Conservation (phyloP, 2,797 vertebrate genomes). For the Chaenodraco wilsoni region DNA sequence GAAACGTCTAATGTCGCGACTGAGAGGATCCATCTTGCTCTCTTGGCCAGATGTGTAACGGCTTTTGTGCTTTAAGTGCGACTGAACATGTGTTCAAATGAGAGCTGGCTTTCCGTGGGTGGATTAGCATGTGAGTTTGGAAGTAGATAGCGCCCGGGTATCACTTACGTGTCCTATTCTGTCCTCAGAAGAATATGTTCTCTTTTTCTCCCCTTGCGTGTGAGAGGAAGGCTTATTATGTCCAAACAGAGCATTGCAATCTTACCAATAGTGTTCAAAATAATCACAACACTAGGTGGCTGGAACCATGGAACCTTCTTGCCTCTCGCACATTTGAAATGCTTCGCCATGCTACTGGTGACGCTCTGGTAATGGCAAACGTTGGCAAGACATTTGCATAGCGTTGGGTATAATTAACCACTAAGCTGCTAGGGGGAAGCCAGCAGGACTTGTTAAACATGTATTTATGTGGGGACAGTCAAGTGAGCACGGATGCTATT, state of each 20-base stretch:
- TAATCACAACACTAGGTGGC: background rate
- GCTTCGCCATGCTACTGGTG: background rate
- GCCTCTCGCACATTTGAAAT: background rate
- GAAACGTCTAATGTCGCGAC: slow-evolving; percentile 65
- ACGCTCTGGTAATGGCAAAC: background rate
- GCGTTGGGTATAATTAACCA: slow-evolving; percentile 37
- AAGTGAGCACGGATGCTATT: slow-evolving; percentile 36
- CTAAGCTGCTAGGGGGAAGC: background rate
- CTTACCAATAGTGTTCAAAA: background rate
- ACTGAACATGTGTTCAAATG: slow-evolving; percentile 46
- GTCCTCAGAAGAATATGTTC: slow-evolving; percentile 24
- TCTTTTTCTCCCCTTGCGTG: slow-evolving; percentile 9
- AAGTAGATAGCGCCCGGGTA: slow-evolving; percentile 18
- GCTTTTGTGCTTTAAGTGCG: slow-evolving; percentile 55
- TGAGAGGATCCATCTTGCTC: slow-evolving; percentile 69
- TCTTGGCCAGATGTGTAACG: slow-evolving; percentile 43
- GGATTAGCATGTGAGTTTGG: slow-evolving; percentile 38
- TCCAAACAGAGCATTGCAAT: background rate
- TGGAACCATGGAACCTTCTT: background rate
- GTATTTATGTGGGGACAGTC: slow-evolving; percentile 52
- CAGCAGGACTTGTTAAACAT: slow-evolving; percentile 31
- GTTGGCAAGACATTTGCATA: slow-evolving; percentile 10
- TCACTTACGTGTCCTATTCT: slow-evolving; percentile 35
- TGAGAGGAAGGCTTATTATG: background rate
- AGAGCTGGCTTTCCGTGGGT: slow-evolving; percentile 26